phyloP scores from a whole-genome alignment of 1,140 invertebrate genomes.

The Sipha flava region DNA sequence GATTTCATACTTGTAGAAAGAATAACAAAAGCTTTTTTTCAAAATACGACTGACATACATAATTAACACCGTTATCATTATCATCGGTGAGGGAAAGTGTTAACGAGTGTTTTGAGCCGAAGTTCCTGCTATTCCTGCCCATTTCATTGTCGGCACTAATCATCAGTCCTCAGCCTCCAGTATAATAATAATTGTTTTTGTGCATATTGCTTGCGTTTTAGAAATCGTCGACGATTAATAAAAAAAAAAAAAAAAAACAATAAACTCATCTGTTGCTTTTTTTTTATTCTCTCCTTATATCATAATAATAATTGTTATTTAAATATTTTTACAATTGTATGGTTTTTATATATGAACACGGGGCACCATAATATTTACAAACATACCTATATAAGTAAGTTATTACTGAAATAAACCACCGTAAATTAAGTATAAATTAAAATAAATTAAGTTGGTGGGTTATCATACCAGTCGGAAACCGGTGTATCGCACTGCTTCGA shows the following conservation, averaged over 20 bases:
- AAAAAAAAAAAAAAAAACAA: slow-evolving; percentile 12
- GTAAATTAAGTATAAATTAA: too few species aligned
- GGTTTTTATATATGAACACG: too few species aligned
- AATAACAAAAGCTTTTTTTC: slow-evolving; percentile 3
- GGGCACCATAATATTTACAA: too few species aligned
- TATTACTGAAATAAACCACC: too few species aligned
- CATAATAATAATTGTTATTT: neutral
- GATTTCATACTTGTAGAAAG: neutral
- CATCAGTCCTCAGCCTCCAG: neutral
- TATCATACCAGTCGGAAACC: too few species aligned
- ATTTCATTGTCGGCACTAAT: neutral
- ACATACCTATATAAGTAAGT: too few species aligned
- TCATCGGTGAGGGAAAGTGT: slow-evolving; percentile 25
- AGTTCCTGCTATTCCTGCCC: slow-evolving; percentile 20
- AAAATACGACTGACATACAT: slow-evolving; percentile 7
- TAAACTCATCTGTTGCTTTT: neutral
- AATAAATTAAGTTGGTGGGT: too few species aligned
- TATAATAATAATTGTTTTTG: slow-evolving; percentile 22
- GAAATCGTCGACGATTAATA: slow-evolving; percentile 14
- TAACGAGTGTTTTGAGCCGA: slow-evolving; percentile 23
- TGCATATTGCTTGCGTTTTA: slow-evolving; percentile 3
- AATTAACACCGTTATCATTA: slow-evolving; percentile 18
- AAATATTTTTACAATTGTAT: too few species aligned
- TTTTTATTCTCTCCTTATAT: neutral
- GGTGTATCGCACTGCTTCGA: too few species aligned